A percentile compares a stretch with the other conserved stretches of the same genome.
Evolutionary conservation across 2,888 invertebrate genomes (phyloP).

Genomic region (Zelleria hepariella): DNA sequence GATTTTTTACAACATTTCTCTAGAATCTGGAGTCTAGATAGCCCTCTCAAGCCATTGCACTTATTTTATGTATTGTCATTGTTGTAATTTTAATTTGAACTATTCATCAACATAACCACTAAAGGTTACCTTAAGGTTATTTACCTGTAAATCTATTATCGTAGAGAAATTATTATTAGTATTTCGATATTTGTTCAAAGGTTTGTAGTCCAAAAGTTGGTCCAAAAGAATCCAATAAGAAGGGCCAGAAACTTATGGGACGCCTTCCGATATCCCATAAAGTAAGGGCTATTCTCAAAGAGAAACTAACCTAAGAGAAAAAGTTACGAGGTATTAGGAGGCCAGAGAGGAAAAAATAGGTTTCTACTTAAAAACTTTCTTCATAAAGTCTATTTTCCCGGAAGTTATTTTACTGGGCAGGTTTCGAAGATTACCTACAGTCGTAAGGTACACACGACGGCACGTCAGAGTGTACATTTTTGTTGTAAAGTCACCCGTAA

Average conservation of each 20-base stretch:
- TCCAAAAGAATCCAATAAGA: background rate
- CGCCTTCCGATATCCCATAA: background rate
- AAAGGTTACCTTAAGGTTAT: too few relatives aligned
- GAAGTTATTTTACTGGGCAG: background rate
- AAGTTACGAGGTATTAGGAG: background rate
- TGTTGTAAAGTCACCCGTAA: too few relatives aligned
- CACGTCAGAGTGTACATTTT: too few relatives aligned
- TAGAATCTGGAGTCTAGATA: too few relatives aligned
- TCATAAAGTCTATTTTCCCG: background rate
- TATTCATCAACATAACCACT: too few relatives aligned
- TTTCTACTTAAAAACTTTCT: background rate
- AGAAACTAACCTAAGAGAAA: background rate
- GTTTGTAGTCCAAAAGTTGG: background rate
- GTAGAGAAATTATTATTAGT: too few relatives aligned
- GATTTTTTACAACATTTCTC: too few relatives aligned
- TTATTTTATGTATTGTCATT: too few relatives aligned
- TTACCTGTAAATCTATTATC: too few relatives aligned
- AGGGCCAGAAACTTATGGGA: background rate
- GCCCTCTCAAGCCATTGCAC: too few relatives aligned
- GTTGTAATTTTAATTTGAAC: too few relatives aligned
- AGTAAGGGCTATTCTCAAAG: background rate
- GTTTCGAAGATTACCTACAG: background rate
- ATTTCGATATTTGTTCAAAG: background rate
- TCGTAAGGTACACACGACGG: background rate
- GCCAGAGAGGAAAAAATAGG: background rate